Evolutionary conservation across 2,113 vertebrate species (phyloP).

Genomic region (Charina bottae): DNA sequence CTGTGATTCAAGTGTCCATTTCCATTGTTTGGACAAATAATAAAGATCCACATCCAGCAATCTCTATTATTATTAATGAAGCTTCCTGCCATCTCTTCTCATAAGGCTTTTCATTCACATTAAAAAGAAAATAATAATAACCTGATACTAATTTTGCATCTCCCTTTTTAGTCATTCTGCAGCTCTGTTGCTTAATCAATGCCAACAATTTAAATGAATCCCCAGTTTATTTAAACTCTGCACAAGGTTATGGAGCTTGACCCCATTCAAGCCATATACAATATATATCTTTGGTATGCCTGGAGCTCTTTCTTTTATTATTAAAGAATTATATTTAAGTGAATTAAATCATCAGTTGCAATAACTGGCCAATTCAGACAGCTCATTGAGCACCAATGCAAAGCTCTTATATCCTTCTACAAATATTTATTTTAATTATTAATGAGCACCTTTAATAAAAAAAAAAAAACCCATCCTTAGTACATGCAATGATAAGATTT

Average conservation of each 20-base stretch:
- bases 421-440: constrained; percentile 60
- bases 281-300: constrained; percentile 26
- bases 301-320: constrained; percentile 22
- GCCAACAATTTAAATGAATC: constrained; percentile 55
- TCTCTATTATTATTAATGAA: constrained; percentile 25
- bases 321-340: constrained; percentile 35
- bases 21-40: constrained; percentile 48
- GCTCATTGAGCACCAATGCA: constrained; percentile 16
- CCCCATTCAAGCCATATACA: constrained; percentile 35
- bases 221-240: constrained; percentile 33
- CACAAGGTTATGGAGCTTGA: background rate
- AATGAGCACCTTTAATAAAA: constrained; percentile 45
- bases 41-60: constrained; percentile 27
- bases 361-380: background rate
- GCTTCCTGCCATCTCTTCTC: constrained; percentile 27
- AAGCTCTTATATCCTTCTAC: constrained; percentile 47
- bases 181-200: constrained; percentile 46
- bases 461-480: constrained; percentile 25
- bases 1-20: constrained; percentile 36
- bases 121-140: constrained; percentile 25
- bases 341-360: constrained; percentile 38
- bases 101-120: constrained; percentile 42
- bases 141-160: constrained; percentile 53
- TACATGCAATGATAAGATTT: background rate
- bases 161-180: constrained; percentile 36